Percentiles rank a stretch among this genome's conserved stretches.
phyloP scores from a whole-genome alignment of 2,888 invertebrate genomes.

The Acanthosoma haemorrhoidale region DNA sequence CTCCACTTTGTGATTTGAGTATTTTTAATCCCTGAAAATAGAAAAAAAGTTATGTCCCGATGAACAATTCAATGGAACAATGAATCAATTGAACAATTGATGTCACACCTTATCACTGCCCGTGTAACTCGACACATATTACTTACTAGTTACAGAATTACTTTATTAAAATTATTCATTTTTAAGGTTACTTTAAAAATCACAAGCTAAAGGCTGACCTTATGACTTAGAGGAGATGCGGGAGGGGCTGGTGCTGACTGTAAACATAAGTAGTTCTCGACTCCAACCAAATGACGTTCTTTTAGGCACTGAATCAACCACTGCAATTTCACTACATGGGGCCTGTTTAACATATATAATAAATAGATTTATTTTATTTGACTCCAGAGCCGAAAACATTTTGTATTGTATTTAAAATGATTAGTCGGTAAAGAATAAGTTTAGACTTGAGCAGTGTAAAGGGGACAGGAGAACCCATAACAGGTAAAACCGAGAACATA shows the following conservation, averaged over 20 bases:
- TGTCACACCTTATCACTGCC: not conserved
- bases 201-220: slow-evolving; percentile 46
- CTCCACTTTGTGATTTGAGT: slow-evolving; percentile 40
- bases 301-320: slow-evolving; percentile 74
- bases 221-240: slow-evolving; percentile 57
- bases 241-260: slow-evolving; percentile 42
- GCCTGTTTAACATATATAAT: slow-evolving; percentile 48
- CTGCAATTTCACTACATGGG: slow-evolving; percentile 59
- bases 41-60: not conserved
- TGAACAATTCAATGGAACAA: not conserved
- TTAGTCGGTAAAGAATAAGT: no score
- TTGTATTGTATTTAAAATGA: no score
- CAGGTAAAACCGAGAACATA: no score
- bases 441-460: no score
- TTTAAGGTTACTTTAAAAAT: not conserved
- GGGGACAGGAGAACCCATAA: no score
- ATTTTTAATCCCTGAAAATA: slow-evolving; percentile 45
- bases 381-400: no score
- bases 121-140: not conserved
- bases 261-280: slow-evolving; percentile 48
- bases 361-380: no score
- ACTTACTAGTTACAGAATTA: not conserved
- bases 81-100: not conserved
- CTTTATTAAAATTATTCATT: not conserved
- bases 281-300: slow-evolving; percentile 54